Base-by-base conservation (phyloP, 1,140 invertebrate species). In the Leptoteleia sp. region DNA sequence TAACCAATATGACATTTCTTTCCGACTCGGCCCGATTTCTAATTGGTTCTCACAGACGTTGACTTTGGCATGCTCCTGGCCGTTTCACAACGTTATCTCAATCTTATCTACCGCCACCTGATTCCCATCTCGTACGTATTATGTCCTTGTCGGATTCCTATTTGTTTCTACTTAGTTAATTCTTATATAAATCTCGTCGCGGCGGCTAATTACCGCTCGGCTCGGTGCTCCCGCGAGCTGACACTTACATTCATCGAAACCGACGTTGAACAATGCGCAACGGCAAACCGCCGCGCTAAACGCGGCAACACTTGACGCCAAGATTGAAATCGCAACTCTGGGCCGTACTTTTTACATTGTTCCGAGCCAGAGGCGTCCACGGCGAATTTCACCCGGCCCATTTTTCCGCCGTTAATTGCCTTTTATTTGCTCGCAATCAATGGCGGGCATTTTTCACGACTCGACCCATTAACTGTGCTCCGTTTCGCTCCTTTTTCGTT, bases 1-100 rank as follows among this genome's bases (percentile, higher is more conserved):
- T 76, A 76, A 76, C 33, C 55, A 43, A 76, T 70, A 76, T 76
- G 73, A 70, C 73, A 76, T 76, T 76, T 67, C 54, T 76, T 68
- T 68, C 31, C 42, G 9, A 48, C 33, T 27, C 9, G 17, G 3
- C 4, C 17, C 48, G 61, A 57, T 76, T 76, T 76, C 57, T 76
- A 70, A 70, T 76, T 70, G 64, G 50, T 76, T 76, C 65, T 70
- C 65, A 64, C 57, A 55, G 64, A 64, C 40, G 48, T 76, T 70
- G 31, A 57, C 38, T 64, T 57, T 64, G 35, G 40, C 73, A 31
- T 61, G 65, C 65, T 65, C 50, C 40, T 71, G 52, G 12, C 64
- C 15, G 48, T 77, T 65, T 71, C 57, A 77, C 43, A 77, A 65
- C 65, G 59, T 71, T 70, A 70, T 77, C 73, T 57, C 1, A 64